Conservation (phyloP, 2,888 invertebrate species). For the Macaria notata region DNA sequence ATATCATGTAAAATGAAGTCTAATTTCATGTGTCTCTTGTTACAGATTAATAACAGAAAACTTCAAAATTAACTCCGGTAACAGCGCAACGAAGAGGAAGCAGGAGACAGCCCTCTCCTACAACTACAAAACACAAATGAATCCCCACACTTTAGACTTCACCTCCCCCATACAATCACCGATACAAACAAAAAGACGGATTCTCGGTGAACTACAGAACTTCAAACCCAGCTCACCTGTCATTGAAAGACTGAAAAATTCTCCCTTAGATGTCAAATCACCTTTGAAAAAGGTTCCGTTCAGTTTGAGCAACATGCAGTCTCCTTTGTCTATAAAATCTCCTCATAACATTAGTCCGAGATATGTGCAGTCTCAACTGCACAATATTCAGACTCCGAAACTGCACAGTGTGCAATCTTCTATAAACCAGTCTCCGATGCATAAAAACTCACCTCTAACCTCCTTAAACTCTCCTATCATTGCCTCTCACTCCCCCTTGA, state of each 20-base stretch:
- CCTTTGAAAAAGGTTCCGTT: background rate
- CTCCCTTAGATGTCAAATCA: slow-evolving; percentile 16
- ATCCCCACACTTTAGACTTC: slow-evolving; percentile 66
- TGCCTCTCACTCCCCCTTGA: slow-evolving; percentile 41
- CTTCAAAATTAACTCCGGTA: slow-evolving; percentile 78
- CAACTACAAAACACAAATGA: slow-evolving; percentile 70
- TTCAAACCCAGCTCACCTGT: slow-evolving; percentile 46
- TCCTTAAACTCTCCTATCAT: slow-evolving; percentile 32
- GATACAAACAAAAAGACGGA: slow-evolving; percentile 53
- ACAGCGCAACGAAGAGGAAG: slow-evolving; percentile 67
- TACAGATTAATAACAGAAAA: slow-evolving; percentile 79
- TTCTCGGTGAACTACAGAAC: slow-evolving; percentile 55
- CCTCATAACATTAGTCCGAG: no score
- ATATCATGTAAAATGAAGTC: no score
- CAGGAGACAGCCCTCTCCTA: slow-evolving; percentile 59
- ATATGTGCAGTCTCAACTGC: background rate
- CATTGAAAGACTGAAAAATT: slow-evolving; percentile 48
- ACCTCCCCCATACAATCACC: slow-evolving; percentile 51
- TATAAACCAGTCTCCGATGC: background rate
- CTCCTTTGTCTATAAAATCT: no score
- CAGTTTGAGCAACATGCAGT: no score
- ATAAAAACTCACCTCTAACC: slow-evolving; percentile 35
- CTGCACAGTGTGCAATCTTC: slow-evolving; percentile 2
- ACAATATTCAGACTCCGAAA: slow-evolving; percentile 4
- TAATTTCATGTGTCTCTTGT: slow-evolving; percentile 31